Conservation (phyloP, 2,113 vertebrate genomes). For the Rostratula benghalensis region DNA sequence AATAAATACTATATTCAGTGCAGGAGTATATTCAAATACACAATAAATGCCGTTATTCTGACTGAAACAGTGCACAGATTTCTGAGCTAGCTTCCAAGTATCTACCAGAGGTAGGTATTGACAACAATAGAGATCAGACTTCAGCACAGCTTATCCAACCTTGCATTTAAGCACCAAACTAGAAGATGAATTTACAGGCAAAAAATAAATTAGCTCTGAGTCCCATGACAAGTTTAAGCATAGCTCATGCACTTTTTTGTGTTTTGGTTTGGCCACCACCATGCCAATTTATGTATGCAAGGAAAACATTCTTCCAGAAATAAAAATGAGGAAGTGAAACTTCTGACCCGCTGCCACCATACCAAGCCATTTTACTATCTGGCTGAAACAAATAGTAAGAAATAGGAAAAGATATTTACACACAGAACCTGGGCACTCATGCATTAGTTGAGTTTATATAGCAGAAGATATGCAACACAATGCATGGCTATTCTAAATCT, state of each 20-base stretch:
- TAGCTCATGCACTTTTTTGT: neutral
- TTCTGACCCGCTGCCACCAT: neutral
- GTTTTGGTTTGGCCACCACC: neutral
- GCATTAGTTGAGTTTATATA: neutral
- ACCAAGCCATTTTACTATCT: neutral
- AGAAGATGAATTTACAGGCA: neutral
- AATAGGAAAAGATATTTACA: neutral
- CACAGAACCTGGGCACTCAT: neutral
- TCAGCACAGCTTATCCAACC: neutral
- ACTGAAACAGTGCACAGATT: neutral
- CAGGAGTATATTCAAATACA: neutral
- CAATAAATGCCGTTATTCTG: neutral
- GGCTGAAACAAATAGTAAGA: neutral
- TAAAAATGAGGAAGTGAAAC: neutral
- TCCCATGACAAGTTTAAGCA: neutral
- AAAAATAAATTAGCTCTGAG: neutral
- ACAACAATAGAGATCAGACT: neutral
- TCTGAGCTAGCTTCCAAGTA: neutral
- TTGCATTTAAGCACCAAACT: neutral
- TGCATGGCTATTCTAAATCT: neutral
- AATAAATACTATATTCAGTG: neutral
- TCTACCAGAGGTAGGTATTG: neutral
- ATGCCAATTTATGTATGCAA: neutral
- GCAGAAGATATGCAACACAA: rapidly evolving
- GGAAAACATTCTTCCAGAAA: neutral